A percentile compares a stretch with the other conserved stretches of the same genome.
Evolutionary conservation across 2,888 invertebrate species (phyloP).

Genomic region (Eledona agricola): DNA sequence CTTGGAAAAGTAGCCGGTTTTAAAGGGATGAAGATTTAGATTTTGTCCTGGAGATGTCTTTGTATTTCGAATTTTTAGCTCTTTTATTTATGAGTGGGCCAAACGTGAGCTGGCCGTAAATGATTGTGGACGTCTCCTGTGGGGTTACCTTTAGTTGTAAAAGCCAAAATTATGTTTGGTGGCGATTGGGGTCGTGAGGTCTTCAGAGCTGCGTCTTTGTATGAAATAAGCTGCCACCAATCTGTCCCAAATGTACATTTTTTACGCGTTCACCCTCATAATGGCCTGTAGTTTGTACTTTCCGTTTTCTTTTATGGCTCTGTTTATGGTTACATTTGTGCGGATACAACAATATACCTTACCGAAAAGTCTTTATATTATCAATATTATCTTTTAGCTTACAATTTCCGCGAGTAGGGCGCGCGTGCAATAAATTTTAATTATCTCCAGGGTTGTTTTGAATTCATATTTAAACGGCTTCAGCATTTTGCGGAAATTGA

Average conservation of each 20-base stretch:
- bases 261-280: constrained; percentile 29
- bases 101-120: too few species aligned
- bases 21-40: too few species aligned
- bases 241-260: constrained; percentile 35
- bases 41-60: too few species aligned
- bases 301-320: constrained; percentile 32
- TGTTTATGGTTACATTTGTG: constrained; percentile 30
- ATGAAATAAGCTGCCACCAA: constrained; percentile 29
- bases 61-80: too few species aligned
- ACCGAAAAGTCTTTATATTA: constrained; percentile 8
- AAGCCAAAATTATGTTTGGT: constrained; percentile 26
- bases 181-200: constrained; percentile 24
- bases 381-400: constrained; percentile 19
- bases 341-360: constrained; percentile 27
- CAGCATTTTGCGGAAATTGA: constrained; percentile 12
- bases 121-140: background rate
- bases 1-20: too few species aligned
- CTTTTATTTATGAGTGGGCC: too few species aligned
- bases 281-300: constrained; percentile 37
- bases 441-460: background rate
- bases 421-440: constrained; percentile 16
- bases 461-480: constrained; percentile 9
- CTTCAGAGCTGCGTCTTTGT: constrained; percentile 26
- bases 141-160: constrained; percentile 5
- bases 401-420: constrained; percentile 1